Percentiles rank a stretch among this genome's conserved stretches.
These are phyloP conservation scores for Ceriagrion tenellum DNA, from an alignment of 2,888 invertebrate species.

Conservation along the genomic window DNA sequence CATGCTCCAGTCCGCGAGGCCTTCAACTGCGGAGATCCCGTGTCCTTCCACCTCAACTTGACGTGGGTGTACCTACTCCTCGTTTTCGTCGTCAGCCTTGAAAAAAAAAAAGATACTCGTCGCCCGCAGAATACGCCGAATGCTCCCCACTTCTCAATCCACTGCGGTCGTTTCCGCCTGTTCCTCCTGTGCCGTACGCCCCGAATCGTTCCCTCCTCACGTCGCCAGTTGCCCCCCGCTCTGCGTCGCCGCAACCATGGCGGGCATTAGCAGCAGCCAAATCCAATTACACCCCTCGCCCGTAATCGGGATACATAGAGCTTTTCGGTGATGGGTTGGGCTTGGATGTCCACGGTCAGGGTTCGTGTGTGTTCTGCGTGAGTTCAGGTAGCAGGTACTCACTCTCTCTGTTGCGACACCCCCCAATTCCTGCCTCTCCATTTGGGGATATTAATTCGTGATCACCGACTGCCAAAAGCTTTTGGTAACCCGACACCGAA, in stretches of 20 bases:
- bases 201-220: background rate
- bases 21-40: background rate
- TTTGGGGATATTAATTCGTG: conserved; percentile 58
- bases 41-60: background rate
- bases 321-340: background rate
- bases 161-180: background rate
- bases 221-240: background rate
- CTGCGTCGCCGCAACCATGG: background rate
- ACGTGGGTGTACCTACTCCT: background rate
- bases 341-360: too few species aligned
- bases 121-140: background rate
- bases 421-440: background rate
- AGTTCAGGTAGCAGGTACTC: background rate
- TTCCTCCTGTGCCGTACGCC: background rate
- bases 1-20: background rate
- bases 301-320: conserved; percentile 62
- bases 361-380: background rate
- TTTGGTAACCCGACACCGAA: background rate
- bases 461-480: background rate
- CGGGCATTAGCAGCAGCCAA: conserved; percentile 55
- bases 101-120: background rate
- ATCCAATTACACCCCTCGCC: conserved; percentile 48
- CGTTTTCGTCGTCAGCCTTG: background rate
- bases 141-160: background rate
- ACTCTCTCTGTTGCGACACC: background rate